Conservation (phyloP, 2,113 vertebrate genomes). For the Sceloporus undulatus region DNA sequence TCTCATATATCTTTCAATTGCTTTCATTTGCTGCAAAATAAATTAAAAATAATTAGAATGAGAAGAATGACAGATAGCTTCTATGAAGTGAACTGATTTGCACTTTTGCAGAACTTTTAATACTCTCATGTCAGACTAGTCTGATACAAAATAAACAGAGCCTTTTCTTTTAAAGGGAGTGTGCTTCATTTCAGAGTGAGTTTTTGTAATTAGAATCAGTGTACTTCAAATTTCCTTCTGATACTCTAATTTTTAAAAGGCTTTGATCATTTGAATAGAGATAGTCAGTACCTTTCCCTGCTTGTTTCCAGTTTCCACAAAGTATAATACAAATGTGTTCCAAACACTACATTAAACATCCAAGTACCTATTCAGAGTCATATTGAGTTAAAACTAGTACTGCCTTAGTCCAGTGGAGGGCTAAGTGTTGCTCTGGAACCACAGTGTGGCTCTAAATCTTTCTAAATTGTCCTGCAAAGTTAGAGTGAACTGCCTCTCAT, state of each 20-base stretch:
- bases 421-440: too few species aligned
- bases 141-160: conserved; percentile 15
- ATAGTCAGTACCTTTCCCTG: neutral
- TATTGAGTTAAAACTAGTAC: neutral
- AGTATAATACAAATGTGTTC: neutral
- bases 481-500: too few species aligned
- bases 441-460: too few species aligned
- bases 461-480: too few species aligned
- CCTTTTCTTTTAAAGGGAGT: neutral
- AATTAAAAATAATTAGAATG: conserved; percentile 46
- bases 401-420: neutral
- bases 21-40: conserved; percentile 95
- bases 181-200: neutral
- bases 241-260: neutral
- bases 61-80: conserved; percentile 45
- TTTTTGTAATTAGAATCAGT: neutral
- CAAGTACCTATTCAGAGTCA: neutral
- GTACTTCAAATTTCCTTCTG: conserved; percentile 1
- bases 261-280: neutral
- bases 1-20: conserved; percentile 93
- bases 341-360: neutral
- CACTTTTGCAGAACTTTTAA: neutral
- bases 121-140: neutral
- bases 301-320: neutral
- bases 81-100: neutral